Conservation (phyloP, 2,888 invertebrate genomes). For the Aphrophora alni region DNA sequence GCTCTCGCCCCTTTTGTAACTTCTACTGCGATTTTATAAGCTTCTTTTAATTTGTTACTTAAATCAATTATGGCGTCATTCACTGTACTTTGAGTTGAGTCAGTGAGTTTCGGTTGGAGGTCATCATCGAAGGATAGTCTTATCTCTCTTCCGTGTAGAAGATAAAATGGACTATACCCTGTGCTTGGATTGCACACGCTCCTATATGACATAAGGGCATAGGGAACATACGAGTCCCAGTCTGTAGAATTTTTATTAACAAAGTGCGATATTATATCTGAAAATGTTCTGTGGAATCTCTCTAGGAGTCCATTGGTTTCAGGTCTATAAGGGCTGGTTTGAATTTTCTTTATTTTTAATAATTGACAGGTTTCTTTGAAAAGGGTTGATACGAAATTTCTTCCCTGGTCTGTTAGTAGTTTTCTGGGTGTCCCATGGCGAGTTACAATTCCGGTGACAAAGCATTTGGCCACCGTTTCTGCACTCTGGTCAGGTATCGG, state of each 20-base stretch:
- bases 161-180: neutral
- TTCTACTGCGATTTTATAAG: too few relatives aligned
- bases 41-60: neutral
- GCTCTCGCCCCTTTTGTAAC: neutral
- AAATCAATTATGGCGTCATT: neutral
- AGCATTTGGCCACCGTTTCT: conserved; percentile 51
- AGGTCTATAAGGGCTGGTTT: conserved; percentile 51
- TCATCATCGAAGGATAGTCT: neutral
- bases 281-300: conserved; percentile 52
- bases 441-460: conserved; percentile 52
- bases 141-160: neutral
- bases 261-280: conserved; percentile 53
- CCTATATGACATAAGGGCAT: neutral
- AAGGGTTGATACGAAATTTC: conserved; percentile 54
- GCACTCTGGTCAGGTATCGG: conserved; percentile 54
- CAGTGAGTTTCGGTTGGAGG: too few relatives aligned
- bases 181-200: too few relatives aligned
- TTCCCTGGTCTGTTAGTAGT: conserved; percentile 56
- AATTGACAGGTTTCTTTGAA: conserved; percentile 50
- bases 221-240: conserved; percentile 50
- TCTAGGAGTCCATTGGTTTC: too few relatives aligned
- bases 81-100: too few relatives aligned
- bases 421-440: conserved; percentile 54
- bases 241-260: conserved; percentile 50
- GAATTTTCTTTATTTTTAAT: conserved; percentile 25